A percentile compares a stretch with the other conserved stretches of the same genome.
Conservation (phyloP, 2,113 vertebrate species). For the Himantopus leucocephalus region DNA sequence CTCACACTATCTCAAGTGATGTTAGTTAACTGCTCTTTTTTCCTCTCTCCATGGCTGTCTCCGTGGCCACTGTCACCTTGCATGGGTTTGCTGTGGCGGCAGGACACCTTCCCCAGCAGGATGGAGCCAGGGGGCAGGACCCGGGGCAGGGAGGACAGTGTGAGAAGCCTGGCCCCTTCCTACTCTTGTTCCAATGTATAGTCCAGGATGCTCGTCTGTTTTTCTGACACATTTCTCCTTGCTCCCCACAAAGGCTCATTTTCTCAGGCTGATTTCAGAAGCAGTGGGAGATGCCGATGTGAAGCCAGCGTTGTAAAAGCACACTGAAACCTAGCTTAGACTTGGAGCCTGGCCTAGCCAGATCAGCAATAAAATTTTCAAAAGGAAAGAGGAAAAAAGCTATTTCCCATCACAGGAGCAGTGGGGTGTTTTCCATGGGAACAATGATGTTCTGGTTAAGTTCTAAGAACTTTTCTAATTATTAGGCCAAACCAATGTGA, state of each 20-base stretch:
- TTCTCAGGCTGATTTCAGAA: slow-evolving; percentile 54
- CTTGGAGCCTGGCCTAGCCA: slow-evolving; percentile 58
- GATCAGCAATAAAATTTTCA: slow-evolving; percentile 69
- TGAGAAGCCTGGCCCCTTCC: background rate
- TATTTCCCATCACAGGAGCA: slow-evolving; percentile 66
- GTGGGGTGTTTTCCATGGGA: slow-evolving; percentile 68
- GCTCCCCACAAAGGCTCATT: slow-evolving; percentile 40
- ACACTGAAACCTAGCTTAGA: slow-evolving; percentile 49
- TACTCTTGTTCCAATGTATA: background rate
- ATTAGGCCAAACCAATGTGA: slow-evolving; percentile 66
- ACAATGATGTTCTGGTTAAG: slow-evolving; percentile 65
- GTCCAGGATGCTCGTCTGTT: background rate
- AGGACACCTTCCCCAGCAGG: background rate
- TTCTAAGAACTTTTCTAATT: slow-evolving; percentile 68
- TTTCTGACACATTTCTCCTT: slow-evolving; percentile 10
- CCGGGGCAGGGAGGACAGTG: background rate
- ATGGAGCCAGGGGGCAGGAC: background rate
- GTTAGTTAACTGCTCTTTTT: background rate
- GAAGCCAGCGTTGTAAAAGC: slow-evolving; percentile 54
- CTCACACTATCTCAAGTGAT: background rate
- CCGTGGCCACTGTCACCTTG: background rate
- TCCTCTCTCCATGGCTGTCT: background rate
- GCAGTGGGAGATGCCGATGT: slow-evolving; percentile 42
- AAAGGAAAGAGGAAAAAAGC: slow-evolving; percentile 54
- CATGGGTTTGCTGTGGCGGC: background rate